These are phyloP conservation scores for Bugula neritina DNA, from an alignment of 2,888 invertebrate species.

Conservation along the genomic window DNA sequence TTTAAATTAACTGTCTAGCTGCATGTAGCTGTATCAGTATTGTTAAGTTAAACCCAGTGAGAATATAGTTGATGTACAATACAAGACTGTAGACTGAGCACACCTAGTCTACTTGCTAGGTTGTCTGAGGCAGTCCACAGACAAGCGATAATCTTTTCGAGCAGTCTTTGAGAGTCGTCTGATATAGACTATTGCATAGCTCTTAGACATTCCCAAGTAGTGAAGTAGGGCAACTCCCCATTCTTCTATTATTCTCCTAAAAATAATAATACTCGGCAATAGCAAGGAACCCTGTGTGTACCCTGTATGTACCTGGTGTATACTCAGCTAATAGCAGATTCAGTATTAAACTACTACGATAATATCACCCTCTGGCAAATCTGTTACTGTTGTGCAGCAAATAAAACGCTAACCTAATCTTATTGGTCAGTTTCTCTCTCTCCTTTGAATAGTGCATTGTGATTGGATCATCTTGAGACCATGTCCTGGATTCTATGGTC, in stretches of 20 bases:
- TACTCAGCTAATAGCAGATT: too few relatives aligned
- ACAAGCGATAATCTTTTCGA: background rate
- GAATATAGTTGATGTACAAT: too few relatives aligned
- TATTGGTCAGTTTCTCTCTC: background rate
- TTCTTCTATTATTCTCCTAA: background rate
- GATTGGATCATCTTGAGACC: constrained; percentile 1
- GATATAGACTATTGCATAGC: background rate
- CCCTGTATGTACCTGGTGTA: too few relatives aligned
- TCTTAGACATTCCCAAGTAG: background rate
- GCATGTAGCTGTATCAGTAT: too few relatives aligned
- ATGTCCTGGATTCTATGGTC: background rate
- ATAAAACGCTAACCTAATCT: background rate
- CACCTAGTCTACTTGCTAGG: background rate
- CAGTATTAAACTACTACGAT: too few relatives aligned
- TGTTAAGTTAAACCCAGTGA: too few relatives aligned
- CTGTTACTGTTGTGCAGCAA: too few relatives aligned
- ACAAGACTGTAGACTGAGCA: too few relatives aligned
- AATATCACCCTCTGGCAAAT: too few relatives aligned
- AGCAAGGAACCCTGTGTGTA: too few relatives aligned
- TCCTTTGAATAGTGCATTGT: background rate
- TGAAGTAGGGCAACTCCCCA: constrained; percentile 8
- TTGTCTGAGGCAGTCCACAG: background rate
- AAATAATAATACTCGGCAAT: background rate
- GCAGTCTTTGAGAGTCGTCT: background rate
- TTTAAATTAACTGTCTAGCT: too few relatives aligned